These are phyloP conservation scores for Stictonetta naevosa DNA, from an alignment of 2,113 vertebrate species.

Conservation along the genomic window DNA sequence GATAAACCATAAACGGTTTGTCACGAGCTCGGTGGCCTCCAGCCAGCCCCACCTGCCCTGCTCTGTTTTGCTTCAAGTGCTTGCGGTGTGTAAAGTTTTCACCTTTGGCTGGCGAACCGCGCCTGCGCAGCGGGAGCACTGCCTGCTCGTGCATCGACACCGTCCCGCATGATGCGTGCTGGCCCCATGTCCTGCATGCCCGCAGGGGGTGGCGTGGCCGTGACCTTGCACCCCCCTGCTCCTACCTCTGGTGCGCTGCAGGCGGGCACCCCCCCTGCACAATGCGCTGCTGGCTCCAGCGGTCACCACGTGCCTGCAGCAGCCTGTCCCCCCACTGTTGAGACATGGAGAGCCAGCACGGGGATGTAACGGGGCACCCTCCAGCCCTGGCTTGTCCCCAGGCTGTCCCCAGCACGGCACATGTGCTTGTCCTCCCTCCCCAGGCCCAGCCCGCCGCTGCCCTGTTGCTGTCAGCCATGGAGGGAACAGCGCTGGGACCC, in stretches of 20 bases:
- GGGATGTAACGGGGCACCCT: neutral
- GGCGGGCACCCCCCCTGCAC: neutral
- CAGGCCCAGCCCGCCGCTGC: neutral
- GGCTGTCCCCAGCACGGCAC: neutral
- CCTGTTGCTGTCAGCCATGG: neutral
- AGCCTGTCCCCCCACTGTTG: rapidly evolving
- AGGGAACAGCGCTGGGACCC: neutral
- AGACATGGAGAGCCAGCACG: neutral
- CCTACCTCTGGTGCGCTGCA: too few species aligned
- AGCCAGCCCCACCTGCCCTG: neutral
- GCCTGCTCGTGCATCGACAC: neutral
- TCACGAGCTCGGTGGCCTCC: neutral
- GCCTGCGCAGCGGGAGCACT: neutral
- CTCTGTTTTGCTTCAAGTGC: rapidly evolving
- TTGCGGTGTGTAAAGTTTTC: rapidly evolving
- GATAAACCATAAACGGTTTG: neutral
- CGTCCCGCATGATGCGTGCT: too few species aligned
- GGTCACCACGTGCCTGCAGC: rapidly evolving
- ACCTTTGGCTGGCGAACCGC: constrained; percentile 9
- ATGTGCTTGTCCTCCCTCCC: neutral
- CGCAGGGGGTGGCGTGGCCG: rapidly evolving
- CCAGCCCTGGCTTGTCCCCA: neutral
- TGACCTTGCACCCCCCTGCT: neutral
- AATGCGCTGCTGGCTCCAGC: neutral
- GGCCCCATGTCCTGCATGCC: too few species aligned